Evolutionary conservation across 35 echinoderm and acorn worm genomes (phyloP).

Genomic region (Acanthaster planci): DNA sequence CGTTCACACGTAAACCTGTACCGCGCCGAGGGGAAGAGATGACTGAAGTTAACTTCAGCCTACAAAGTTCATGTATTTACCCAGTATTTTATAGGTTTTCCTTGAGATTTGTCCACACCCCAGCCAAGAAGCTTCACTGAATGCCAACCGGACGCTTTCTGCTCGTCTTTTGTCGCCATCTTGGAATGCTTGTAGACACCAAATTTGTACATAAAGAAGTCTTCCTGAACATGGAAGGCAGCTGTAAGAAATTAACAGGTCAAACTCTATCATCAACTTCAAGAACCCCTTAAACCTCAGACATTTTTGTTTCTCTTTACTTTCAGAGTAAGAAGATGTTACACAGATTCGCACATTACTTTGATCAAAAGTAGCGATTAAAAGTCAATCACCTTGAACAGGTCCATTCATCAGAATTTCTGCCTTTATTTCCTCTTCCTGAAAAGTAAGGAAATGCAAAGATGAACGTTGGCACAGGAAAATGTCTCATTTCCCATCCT

Average conservation of each 20-base stretch:
- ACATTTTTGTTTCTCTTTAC: not conserved
- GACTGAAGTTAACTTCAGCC: no score
- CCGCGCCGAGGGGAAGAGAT: no score
- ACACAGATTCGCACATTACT: not conserved
- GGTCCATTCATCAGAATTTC: conserved; percentile 92
- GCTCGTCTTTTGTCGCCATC: not conserved
- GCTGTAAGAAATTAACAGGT: conserved; percentile 49
- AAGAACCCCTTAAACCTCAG: not conserved
- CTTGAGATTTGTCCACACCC: conserved; percentile 47
- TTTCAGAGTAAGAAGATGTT: not conserved
- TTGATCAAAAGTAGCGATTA: not conserved
- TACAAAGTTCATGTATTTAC: conserved; percentile 41
- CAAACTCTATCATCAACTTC: no score
- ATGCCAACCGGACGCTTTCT: conserved; percentile 62
- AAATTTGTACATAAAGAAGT: conserved; percentile 84
- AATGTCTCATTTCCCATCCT: no score
- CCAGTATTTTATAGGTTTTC: conserved; percentile 71
- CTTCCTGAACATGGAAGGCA: conserved; percentile 77
- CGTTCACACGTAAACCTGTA: no score
- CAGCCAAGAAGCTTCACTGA: conserved; percentile 91
- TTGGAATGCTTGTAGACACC: conserved; percentile 75
- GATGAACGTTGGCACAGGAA: no score
- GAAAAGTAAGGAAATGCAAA: not conserved
- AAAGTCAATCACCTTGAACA: conserved; percentile 77
- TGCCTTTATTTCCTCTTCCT: conserved; percentile 86